Base-by-base conservation (phyloP, 2,888 invertebrate genomes). In the Nemotelus pantherinus region DNA sequence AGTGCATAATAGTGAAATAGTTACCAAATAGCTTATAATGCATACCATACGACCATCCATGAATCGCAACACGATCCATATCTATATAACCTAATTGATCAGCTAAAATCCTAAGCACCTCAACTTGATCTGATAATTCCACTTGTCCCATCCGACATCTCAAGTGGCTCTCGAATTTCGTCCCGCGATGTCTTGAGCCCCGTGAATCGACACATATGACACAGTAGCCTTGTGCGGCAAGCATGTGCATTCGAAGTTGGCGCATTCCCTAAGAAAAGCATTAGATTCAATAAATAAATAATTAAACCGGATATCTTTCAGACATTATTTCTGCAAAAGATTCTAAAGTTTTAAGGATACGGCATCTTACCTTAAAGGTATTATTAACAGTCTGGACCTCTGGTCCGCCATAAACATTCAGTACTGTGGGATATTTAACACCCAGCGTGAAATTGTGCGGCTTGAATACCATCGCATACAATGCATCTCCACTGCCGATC, bases 401-500 rank as follows among this genome's bases (percentile, higher is more conserved):
- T 0, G 99, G 99, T 0, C 99, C 99, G 2, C 98, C 99, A 86
- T 99, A 99, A 76, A 99, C 96, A 87, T 97, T 97, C 71, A 99
- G 90, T 79, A 99, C 93, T 25, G 97, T 97, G 0, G 99, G 98
- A 88, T 97, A 96, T 79, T 87, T 86, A n/a, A 87, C 84, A 41
- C 87, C 87, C 77, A 86, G 78, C 82, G 90, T 89, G 82, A 90
- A 92, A 85, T 91, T 90, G 84, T 92, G 92, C 2, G 95, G 95
- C 83, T 95, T 94, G 88, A 97, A 97, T 80, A 97, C 92, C 92
- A 98, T 94, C 65, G 97, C 96, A 83, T 94, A 93, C 77, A 95
- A 88, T 25, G 90, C 89, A 82, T 93, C 92, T 4, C 93, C 94
- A 5, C 92, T 91, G 77, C 89, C 88, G 81, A 93, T 90, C 83